A percentile compares a stretch with the other conserved stretches of the same genome.
phyloP scores from a whole-genome alignment of 64 coral and sea anemone genomes.

The Pachyseris speciosa region DNA sequence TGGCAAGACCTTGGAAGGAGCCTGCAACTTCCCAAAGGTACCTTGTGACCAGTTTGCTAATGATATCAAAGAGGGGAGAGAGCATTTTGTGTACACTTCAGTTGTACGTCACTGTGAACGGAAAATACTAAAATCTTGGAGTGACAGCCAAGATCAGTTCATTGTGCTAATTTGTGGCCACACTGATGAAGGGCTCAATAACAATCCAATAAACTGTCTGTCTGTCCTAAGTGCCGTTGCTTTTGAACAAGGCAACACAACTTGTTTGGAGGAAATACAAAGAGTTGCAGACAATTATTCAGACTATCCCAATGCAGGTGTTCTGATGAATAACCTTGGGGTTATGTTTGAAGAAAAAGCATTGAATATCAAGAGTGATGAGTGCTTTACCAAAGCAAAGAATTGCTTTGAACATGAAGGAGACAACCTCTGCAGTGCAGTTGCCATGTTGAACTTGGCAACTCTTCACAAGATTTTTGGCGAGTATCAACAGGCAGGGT shows the following conservation, averaged over 20 bases:
- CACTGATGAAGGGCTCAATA: not conserved
- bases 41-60: not conserved
- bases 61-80: not conserved
- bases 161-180: not conserved
- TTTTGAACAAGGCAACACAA: not conserved
- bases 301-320: not conserved
- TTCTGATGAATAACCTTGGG: conserved; percentile 17
- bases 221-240: not conserved
- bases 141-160: not conserved
- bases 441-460: not conserved
- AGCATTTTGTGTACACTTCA: not conserved
- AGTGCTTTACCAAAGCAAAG: not conserved
- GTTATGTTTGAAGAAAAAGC: not conserved
- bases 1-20: not conserved
- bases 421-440: not conserved
- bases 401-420: not conserved
- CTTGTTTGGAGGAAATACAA: not conserved
- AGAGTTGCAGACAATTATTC: not conserved
- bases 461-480: not conserved
- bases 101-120: not conserved
- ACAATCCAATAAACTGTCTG: not conserved
- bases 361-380: not conserved
- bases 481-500: not conserved
- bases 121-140: not conserved
- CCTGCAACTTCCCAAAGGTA: not conserved